A percentile compares a stretch with the other conserved stretches of the same genome.
These are phyloP conservation scores for Blastobasis lacticolella DNA, from an alignment of 2,888 invertebrate genomes.

Conservation along the genomic window DNA sequence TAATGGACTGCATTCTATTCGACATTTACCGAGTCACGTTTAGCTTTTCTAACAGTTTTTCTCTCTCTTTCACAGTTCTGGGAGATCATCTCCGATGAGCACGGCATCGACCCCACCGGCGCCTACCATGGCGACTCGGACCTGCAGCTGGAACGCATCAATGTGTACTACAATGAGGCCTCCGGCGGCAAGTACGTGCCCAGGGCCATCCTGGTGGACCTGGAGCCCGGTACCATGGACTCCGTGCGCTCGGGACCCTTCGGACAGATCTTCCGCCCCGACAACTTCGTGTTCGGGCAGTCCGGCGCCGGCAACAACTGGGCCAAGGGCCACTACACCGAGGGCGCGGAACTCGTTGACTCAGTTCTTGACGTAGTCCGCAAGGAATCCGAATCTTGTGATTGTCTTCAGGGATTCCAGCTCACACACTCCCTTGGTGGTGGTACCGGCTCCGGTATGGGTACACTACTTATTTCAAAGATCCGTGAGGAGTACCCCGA, in stretches of 20 bases:
- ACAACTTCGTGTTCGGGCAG: constrained; percentile 82
- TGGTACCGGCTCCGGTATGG: constrained; percentile 71
- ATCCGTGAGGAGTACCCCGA: constrained; percentile 94
- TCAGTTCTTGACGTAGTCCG: constrained; percentile 89
- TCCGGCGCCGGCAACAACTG: constrained; percentile 76
- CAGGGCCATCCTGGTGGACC: constrained; percentile 59
- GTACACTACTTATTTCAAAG: constrained; percentile 88
- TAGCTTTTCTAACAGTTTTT: constrained; percentile 79
- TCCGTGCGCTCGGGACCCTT: constrained; percentile 80
- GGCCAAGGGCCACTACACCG: constrained; percentile 82
- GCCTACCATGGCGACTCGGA: constrained; percentile 92
- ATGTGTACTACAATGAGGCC: constrained; percentile 97
- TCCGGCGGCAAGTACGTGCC: constrained; percentile 73
- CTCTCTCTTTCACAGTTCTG: constrained; percentile 78
- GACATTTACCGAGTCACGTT: constrained; percentile 19
- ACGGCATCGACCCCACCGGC: constrained; percentile 93
- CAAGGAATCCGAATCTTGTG: constrained; percentile 92
- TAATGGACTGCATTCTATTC: constrained; percentile 40
- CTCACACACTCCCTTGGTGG: constrained; percentile 83
- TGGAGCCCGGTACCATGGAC: constrained; percentile 76
- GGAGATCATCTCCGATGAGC: constrained; percentile 97
- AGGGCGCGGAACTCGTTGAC: constrained; percentile 78
- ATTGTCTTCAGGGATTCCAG: constrained; percentile 92
- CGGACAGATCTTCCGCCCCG: constrained; percentile 83
- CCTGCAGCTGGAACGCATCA: constrained; percentile 93